phyloP scores from a whole-genome alignment of 2,888 invertebrate genomes.

The Megalurothrips usitatus region DNA sequence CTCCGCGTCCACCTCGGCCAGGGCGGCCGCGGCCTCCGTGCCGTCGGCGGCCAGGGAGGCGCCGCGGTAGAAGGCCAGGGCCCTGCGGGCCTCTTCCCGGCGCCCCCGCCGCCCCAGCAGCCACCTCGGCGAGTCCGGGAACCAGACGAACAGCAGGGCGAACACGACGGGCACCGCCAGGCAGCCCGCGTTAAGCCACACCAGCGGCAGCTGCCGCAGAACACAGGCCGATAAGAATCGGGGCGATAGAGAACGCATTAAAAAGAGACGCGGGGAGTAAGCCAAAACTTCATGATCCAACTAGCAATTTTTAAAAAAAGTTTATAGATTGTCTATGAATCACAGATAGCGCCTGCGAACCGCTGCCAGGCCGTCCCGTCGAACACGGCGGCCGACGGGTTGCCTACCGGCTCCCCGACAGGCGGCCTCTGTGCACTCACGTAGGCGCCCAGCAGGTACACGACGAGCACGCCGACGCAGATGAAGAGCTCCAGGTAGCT shows the following conservation, averaged over 20 bases:
- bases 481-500: conserved; percentile 37
- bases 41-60: conserved; percentile 40
- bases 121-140: conserved; percentile 36
- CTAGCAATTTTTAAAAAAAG: no score
- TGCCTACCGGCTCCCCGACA: neutral
- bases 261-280: no score
- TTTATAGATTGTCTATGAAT: no score
- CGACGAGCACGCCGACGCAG: conserved; percentile 45
- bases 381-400: neutral
- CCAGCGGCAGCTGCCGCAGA: conserved; percentile 41
- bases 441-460: conserved; percentile 45
- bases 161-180: conserved; percentile 42
- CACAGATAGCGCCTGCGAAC: neutral
- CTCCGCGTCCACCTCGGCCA: conserved; percentile 39
- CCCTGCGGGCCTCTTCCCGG: conserved; percentile 44
- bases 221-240: neutral
- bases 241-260: no score
- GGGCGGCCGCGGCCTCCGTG: conserved; percentile 32
- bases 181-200: conserved; percentile 43
- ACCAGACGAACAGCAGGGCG: conserved; percentile 40
- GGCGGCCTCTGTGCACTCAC: conserved; percentile 33
- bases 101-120: conserved; percentile 40
- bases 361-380: neutral
- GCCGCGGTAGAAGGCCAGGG: conserved; percentile 42
- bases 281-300: no score